Evolutionary conservation across 2,888 invertebrate genomes (phyloP).

Genomic region (Laothoe populi): DNA sequence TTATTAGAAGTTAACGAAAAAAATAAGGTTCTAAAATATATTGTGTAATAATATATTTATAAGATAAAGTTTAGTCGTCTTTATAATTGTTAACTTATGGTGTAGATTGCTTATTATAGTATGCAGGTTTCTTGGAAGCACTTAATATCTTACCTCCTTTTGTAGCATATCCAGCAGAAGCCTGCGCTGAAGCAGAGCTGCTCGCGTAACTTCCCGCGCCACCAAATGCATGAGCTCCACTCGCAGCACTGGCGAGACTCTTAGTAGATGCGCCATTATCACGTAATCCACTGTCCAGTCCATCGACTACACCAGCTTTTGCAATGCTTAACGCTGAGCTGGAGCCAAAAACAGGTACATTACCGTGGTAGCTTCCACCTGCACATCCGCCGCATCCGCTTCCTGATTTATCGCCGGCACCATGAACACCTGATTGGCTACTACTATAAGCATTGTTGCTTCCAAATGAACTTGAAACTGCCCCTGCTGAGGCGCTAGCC

Average conservation of each 20-base stretch:
- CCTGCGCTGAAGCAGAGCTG: slow-evolving; percentile 68
- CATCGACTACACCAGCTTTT: slow-evolving; percentile 15
- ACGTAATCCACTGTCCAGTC: slow-evolving; percentile 10
- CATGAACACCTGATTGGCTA: slow-evolving; percentile 34
- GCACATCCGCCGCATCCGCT: slow-evolving; percentile 58
- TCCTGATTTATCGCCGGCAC: slow-evolving; percentile 39
- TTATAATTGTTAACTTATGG: no score
- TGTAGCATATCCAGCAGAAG: slow-evolving; percentile 61
- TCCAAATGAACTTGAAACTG: slow-evolving; percentile 45
- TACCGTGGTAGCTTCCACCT: slow-evolving; percentile 26
- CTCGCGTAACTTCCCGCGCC: slow-evolving; percentile 62
- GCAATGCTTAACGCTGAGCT: slow-evolving; percentile 3
- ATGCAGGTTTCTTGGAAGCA: not conserved
- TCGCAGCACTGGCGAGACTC: slow-evolving; percentile 53
- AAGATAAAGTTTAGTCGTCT: no score
- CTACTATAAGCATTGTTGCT: slow-evolving; percentile 37
- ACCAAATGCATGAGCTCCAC: slow-evolving; percentile 44
- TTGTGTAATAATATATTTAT: no score
- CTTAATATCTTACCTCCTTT: slow-evolving; percentile 63
- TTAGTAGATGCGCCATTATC: slow-evolving; percentile 43
- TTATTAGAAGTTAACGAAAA: no score
- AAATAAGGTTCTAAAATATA: no score
- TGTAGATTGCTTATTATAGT: no score
- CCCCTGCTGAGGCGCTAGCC: slow-evolving; percentile 52
- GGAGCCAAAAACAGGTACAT: slow-evolving; percentile 15